A percentile compares a stretch with the other conserved stretches of the same genome.
Evolutionary conservation across 2,113 vertebrate genomes (phyloP).

Genomic region (Tachysurus fulvidraco): DNA sequence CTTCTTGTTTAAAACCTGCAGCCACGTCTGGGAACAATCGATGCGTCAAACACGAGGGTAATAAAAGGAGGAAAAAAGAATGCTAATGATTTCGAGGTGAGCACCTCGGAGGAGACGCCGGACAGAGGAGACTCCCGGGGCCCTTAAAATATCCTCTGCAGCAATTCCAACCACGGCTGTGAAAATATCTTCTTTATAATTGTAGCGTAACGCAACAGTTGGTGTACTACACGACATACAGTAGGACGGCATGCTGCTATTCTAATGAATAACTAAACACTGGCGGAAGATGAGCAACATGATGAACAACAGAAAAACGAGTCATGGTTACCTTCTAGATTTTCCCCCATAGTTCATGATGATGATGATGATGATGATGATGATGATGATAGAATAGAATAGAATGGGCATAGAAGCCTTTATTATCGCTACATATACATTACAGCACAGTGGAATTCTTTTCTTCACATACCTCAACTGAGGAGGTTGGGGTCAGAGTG

Average conservation of each 20-base stretch:
- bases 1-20: constrained; percentile 93
- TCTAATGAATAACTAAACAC: background rate
- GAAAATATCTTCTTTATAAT: background rate
- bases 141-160: background rate
- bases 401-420: too few relatives aligned
- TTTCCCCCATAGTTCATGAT: background rate
- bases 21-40: constrained; percentile 90
- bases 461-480: too few relatives aligned
- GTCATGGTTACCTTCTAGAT: background rate
- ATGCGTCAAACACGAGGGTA: constrained; percentile 69
- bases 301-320: background rate
- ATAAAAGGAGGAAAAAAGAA: constrained; percentile 58
- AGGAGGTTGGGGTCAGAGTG: too few relatives aligned
- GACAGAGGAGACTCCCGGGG: background rate
- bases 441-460: too few relatives aligned
- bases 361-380: too few relatives aligned
- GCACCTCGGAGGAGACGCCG: background rate
- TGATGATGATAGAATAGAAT: too few relatives aligned
- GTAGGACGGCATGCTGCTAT: background rate
- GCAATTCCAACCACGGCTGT: background rate
- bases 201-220: background rate
- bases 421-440: too few relatives aligned
- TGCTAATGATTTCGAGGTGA: constrained; percentile 34
- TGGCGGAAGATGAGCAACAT: background rate
- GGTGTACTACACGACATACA: background rate